Percentiles rank a stretch among this genome's conserved stretches.
Conservation (phyloP, 2,113 vertebrate genomes). For the Charina bottae region DNA sequence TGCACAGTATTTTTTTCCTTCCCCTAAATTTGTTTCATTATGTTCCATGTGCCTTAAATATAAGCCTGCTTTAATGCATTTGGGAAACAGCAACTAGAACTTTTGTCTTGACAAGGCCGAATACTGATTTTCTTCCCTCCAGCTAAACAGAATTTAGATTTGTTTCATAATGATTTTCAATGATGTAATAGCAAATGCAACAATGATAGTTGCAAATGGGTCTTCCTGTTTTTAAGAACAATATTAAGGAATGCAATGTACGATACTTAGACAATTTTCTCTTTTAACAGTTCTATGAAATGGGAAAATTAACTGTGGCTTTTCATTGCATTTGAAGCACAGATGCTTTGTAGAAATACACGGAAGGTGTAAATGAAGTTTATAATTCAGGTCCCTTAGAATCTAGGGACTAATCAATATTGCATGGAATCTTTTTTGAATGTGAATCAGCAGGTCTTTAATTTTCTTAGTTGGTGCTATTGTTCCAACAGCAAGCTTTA, state of each 20-base stretch:
- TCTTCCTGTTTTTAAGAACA: constrained; percentile 16
- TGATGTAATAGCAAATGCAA: neutral
- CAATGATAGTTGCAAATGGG: neutral
- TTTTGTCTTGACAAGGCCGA: neutral
- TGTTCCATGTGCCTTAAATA: neutral
- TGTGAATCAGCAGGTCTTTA: constrained; percentile 74
- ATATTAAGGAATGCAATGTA: neutral
- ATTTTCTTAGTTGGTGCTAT: constrained; percentile 74
- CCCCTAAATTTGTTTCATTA: neutral
- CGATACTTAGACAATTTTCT: neutral
- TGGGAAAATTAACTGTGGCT: neutral
- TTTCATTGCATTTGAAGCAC: neutral
- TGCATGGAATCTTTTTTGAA: constrained; percentile 53
- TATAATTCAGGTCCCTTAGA: constrained; percentile 56
- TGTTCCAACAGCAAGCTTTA: constrained; percentile 70
- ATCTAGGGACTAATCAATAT: constrained; percentile 43
- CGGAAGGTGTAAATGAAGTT: constrained; percentile 14
- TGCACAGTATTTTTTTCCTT: neutral
- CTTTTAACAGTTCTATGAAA: neutral
- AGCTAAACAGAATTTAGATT: neutral
- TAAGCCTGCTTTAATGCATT: neutral
- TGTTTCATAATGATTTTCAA: neutral
- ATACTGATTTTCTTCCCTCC: neutral
- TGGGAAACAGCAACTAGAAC: neutral
- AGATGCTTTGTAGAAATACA: constrained; percentile 23